Evolutionary conservation across 2,888 invertebrate species (phyloP).

Genomic region (Rhogogaster chlorosoma): DNA sequence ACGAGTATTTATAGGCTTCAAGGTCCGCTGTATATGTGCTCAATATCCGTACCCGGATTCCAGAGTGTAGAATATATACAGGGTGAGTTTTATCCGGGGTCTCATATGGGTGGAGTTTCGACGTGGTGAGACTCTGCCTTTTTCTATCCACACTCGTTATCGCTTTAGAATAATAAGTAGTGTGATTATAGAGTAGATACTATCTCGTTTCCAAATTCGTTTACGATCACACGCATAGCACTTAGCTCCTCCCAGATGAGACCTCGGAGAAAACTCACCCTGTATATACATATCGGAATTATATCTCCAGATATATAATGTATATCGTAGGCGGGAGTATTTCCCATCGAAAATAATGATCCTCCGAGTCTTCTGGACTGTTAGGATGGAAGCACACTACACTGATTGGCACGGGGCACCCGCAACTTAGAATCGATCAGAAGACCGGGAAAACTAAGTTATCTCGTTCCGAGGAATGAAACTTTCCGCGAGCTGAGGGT

Average conservation of each 20-base stretch:
- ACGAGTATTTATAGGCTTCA: constrained; percentile 11
- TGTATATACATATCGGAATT: neutral
- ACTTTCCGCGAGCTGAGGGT: neutral
- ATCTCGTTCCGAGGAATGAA: constrained; percentile 33
- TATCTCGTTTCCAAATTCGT: no score
- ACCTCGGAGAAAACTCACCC: no score
- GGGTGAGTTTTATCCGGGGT: no score
- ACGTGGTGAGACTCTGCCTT: no score
- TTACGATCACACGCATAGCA: no score
- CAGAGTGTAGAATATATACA: neutral
- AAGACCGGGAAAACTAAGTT: neutral
- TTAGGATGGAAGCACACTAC: neutral
- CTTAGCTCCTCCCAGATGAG: no score
- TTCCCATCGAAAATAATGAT: neutral
- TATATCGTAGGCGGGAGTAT: neutral
- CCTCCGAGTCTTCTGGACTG: neutral
- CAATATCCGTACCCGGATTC: neutral
- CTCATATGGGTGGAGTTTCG: no score
- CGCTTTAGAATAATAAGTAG: no score
- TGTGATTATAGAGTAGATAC: no score
- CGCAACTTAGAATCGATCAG: constrained; percentile 1
- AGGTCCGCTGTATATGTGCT: neutral
- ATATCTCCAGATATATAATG: neutral
- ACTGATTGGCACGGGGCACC: neutral
- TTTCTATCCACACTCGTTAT: no score